A percentile compares a stretch with the other conserved stretches of the same genome.
These are phyloP conservation scores for Columba livia DNA, from an alignment of 2,113 vertebrate species.

Conservation along the genomic window DNA sequence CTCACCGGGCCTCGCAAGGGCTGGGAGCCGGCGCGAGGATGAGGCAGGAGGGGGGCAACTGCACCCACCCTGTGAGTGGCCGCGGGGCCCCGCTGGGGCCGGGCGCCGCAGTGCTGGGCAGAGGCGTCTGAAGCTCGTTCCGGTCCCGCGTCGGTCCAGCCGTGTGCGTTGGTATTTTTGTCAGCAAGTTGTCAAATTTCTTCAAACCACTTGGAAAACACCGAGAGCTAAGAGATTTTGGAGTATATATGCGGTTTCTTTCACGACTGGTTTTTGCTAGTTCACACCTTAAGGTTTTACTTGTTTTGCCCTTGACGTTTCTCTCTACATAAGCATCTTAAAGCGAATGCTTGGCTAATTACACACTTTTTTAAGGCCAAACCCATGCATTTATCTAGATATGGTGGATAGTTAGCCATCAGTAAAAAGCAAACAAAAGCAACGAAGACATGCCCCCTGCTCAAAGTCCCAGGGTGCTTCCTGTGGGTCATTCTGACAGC, in stretches of 20 bases:
- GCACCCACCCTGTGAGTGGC: too few relatives aligned
- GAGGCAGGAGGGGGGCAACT: not conserved
- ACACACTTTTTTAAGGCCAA: not conserved
- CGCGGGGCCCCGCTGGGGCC: too few relatives aligned
- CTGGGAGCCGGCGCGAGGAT: not conserved
- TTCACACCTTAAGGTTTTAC: not conserved
- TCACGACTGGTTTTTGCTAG: not conserved
- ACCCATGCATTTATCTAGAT: accelerated
- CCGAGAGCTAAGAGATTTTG: accelerated
- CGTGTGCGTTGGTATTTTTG: accelerated
- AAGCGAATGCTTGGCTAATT: not conserved
- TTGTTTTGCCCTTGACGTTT: not conserved
- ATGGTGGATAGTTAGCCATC: not conserved
- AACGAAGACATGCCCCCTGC: accelerated
- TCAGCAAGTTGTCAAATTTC: too few relatives aligned
- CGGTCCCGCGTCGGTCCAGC: accelerated
- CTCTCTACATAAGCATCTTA: not conserved
- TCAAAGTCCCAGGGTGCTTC: not conserved
- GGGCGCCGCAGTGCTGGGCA: accelerated
- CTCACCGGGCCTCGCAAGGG: too few relatives aligned
- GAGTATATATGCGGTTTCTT: too few relatives aligned
- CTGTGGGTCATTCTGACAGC: not conserved
- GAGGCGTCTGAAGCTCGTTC: accelerated
- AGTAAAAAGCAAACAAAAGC: not conserved
- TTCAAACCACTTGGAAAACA: not conserved